A percentile compares a stretch with the other conserved stretches of the same genome.
Evolutionary conservation across 2,113 vertebrate genomes (phyloP).

Genomic region (Laterallus jamaicensis): DNA sequence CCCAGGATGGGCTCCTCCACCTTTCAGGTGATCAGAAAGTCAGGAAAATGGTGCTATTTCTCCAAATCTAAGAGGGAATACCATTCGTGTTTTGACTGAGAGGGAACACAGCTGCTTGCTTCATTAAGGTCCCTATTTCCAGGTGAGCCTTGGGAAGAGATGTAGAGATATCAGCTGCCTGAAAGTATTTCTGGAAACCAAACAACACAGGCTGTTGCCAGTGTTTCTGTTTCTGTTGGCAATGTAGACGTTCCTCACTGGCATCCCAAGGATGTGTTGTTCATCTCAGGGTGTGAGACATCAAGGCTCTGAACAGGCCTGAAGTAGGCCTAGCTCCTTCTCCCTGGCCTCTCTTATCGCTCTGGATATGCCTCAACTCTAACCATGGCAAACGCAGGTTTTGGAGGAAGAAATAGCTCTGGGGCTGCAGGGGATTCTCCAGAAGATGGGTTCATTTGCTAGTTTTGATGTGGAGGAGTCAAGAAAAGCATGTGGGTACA

Average conservation of each 20-base stretch:
- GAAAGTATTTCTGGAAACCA: not conserved
- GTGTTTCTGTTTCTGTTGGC: not conserved
- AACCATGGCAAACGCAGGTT: not conserved
- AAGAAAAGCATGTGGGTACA: not conserved
- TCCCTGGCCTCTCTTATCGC: not conserved
- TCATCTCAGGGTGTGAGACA: not conserved
- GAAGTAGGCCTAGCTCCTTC: not conserved
- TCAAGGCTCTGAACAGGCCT: fast-evolving
- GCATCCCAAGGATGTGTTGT: not conserved
- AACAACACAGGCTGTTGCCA: not conserved
- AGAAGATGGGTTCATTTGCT: not conserved
- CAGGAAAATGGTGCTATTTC: not conserved
- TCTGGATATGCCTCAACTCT: not conserved
- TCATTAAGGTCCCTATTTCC: not conserved
- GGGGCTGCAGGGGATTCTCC: not conserved
- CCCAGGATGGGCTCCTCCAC: not conserved
- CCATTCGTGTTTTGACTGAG: not conserved
- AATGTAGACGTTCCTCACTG: not conserved
- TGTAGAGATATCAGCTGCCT: not conserved
- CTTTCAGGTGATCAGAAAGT: not conserved
- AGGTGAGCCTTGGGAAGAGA: not conserved
- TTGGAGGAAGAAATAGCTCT: not conserved
- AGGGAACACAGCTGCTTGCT: not conserved
- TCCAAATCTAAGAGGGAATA: not conserved
- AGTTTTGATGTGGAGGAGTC: fast-evolving